A percentile compares a stretch with the other conserved stretches of the same genome.
These are phyloP conservation scores for Neotoxoptera formosana DNA, from an alignment of 1,140 invertebrate species.

Conservation along the genomic window DNA sequence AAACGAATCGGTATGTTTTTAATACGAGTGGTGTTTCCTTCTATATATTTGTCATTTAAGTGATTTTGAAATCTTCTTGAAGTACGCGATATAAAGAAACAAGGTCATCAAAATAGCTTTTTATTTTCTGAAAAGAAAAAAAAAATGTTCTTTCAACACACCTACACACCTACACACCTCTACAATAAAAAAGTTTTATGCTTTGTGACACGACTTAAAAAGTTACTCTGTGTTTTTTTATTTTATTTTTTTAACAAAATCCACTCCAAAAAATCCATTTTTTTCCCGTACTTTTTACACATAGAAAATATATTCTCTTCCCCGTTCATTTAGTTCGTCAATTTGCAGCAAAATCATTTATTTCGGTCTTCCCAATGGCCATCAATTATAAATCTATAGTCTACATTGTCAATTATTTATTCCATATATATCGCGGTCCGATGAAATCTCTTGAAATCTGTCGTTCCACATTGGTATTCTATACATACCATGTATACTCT, in stretches of 20 bases:
- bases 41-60: slow-evolving; percentile 5
- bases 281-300: neutral
- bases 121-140: neutral
- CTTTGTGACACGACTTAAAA: slow-evolving; percentile 11
- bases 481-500: neutral
- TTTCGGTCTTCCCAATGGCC: neutral
- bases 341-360: neutral
- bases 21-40: neutral
- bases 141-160: slow-evolving; percentile 2
- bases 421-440: neutral
- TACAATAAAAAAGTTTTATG: slow-evolving; percentile 25
- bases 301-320: neutral
- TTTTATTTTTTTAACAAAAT: slow-evolving; percentile 7
- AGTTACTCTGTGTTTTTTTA: neutral
- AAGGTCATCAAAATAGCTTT: slow-evolving; percentile 21
- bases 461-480: too few species aligned
- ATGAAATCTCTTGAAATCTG: neutral
- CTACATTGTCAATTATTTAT: neutral
- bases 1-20: neutral
- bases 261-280: neutral
- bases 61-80: slow-evolving; percentile 18
- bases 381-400: neutral
- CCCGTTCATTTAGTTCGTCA: neutral
- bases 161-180: slow-evolving; percentile 29
- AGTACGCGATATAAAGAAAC: neutral